Conservation (phyloP, 2,113 vertebrate genomes). For the Solea solea region DNA sequence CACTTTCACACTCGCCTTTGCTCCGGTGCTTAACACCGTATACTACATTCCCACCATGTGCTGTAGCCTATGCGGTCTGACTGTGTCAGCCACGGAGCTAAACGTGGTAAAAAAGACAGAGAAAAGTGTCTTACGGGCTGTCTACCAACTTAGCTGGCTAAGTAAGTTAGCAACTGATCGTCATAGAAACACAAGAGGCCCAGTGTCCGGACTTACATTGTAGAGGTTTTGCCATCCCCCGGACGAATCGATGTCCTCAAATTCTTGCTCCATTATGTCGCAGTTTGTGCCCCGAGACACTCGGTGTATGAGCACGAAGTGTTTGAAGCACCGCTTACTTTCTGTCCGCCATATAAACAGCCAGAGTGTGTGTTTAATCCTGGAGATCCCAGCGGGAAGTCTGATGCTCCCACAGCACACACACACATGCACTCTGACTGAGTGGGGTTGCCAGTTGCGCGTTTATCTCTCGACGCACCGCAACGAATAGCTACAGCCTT, state of each 20-base stretch:
- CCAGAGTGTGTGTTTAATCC: constrained; percentile 42
- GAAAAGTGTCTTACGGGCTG: constrained; percentile 1
- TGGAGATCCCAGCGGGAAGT: constrained; percentile 63
- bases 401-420: constrained; percentile 39
- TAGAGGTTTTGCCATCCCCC: constrained; percentile 91
- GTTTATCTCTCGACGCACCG: neutral
- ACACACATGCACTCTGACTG: constrained; percentile 27
- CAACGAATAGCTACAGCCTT: too few relatives aligned
- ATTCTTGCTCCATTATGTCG: constrained; percentile 84
- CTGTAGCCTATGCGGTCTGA: neutral
- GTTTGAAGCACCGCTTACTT: constrained; percentile 40
- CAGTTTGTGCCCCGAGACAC: constrained; percentile 18
- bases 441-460: constrained; percentile 61
- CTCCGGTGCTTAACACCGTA: neutral
- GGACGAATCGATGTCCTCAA: constrained; percentile 86
- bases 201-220: constrained; percentile 84
- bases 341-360: constrained; percentile 68
- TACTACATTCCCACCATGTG: neutral
- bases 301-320: constrained; percentile 14
- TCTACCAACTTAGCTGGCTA: constrained; percentile 50
- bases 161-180: constrained; percentile 59
- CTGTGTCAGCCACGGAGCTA: neutral
- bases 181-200: constrained; percentile 73
- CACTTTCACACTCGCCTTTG: constrained; percentile 9
- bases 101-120: neutral